These are phyloP conservation scores for Ormyrus labotus DNA, from an alignment of 2,888 invertebrate species.

Conservation along the genomic window DNA sequence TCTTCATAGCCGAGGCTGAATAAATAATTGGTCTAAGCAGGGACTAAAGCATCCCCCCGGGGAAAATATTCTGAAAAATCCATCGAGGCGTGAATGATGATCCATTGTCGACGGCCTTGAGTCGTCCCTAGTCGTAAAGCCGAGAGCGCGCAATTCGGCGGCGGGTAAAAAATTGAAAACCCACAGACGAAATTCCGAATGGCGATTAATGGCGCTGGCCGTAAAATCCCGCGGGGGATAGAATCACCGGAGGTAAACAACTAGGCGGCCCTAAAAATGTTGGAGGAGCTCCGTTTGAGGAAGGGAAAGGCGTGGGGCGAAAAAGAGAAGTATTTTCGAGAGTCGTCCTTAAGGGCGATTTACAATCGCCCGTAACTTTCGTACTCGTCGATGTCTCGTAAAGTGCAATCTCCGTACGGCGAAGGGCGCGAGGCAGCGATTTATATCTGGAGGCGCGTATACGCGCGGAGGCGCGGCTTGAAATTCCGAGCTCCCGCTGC, in stretches of 20 bases:
- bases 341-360: constrained; percentile 54
- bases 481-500: constrained; percentile 44
- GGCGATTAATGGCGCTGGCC: neutral
- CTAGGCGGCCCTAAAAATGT: constrained; percentile 45
- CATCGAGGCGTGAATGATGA: constrained; percentile 51
- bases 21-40: constrained; percentile 24
- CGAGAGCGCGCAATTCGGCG: too few relatives aligned
- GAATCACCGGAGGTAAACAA: constrained; percentile 3
- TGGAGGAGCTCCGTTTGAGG: neutral
- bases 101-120: neutral
- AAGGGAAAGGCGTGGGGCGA: constrained; percentile 1
- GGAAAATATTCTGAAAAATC: constrained; percentile 48
- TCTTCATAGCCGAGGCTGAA: neutral
- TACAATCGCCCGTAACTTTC: constrained; percentile 56
- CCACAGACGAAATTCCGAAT: too few relatives aligned
- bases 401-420: constrained; percentile 52
- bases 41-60: constrained; percentile 15
- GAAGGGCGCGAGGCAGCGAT: constrained; percentile 16
- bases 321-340: constrained; percentile 36
- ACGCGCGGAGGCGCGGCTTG: constrained; percentile 21
- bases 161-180: too few relatives aligned
- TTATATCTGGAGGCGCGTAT: neutral
- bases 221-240: neutral
- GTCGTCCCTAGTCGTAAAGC: too few relatives aligned
- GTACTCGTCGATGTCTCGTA: constrained; percentile 57